These are phyloP conservation scores for Mesochorus sp. DNA, from an alignment of 2,888 invertebrate species.

Conservation along the genomic window DNA sequence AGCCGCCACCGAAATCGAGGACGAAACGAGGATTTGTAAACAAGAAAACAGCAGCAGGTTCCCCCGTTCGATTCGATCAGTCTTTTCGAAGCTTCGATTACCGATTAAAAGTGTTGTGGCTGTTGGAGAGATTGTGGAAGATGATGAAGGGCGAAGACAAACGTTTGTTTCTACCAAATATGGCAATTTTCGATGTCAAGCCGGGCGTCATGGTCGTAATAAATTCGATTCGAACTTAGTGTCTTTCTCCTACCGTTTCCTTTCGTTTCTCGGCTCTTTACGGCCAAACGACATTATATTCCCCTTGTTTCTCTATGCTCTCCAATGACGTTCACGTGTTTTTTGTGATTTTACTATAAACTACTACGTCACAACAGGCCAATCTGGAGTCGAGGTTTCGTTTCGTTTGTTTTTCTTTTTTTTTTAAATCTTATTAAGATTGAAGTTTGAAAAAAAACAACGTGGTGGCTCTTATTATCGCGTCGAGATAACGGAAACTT, in stretches of 20 bases:
- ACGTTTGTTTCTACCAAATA: too few relatives aligned
- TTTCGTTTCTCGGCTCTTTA: conserved; percentile 21
- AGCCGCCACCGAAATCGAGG: too few relatives aligned
- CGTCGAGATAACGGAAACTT: conserved; percentile 51
- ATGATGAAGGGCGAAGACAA: too few relatives aligned
- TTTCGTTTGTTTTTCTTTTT: too few relatives aligned
- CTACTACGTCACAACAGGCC: background rate
- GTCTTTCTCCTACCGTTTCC: conserved; percentile 21
- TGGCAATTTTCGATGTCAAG: too few relatives aligned
- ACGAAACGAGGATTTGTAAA: too few relatives aligned
- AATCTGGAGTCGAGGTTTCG: too few relatives aligned
- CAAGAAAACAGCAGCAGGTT: too few relatives aligned
- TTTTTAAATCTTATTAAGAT: conserved; percentile 2
- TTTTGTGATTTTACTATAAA: background rate
- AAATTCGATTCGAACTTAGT: conserved; percentile 38
- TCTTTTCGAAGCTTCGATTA: too few relatives aligned
- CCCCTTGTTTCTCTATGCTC: conserved; percentile 6
- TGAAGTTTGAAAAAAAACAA: background rate
- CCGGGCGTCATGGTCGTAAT: conserved; percentile 58
- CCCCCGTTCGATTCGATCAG: too few relatives aligned
- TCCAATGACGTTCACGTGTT: conserved; percentile 1
- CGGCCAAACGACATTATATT: conserved; percentile 42
- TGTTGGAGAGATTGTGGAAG: too few relatives aligned
- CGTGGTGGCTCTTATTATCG: background rate
- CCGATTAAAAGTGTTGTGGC: too few relatives aligned